Base-by-base conservation (phyloP, 2,888 invertebrate genomes). In the Tetrapedia diversipes region DNA sequence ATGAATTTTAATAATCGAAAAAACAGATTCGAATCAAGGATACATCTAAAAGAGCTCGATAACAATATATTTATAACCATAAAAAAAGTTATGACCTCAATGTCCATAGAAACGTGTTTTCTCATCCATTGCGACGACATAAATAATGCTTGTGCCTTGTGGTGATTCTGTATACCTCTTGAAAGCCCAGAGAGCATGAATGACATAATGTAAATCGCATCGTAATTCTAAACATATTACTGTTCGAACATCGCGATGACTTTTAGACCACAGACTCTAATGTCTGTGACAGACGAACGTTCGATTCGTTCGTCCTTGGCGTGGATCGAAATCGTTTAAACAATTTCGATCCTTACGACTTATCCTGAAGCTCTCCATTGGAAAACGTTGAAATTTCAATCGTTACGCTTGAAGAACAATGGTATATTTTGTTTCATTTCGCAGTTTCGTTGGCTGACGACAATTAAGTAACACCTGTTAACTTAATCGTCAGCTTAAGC, bases 401-500 rank as follows among this genome's bases (percentile, higher is more conserved):
- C 43, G 34, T 24, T 22, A 14, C 47, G 10, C n/a, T n/a, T 0
- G 11, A 37, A 49, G 43, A 14, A 14, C 49, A 60, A 70, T 19
- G 41, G 16, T 22, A n/a, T n/a, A 19, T 39, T 57, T 47, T 22
- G 11, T 34, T 22, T 41, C 56, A 75, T 81, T 85, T 87, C 74
- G 78, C 79, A 77, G 65, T 51, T 56, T 72, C 49, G n/a, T 79
- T 78, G 74, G 88, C 86, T 86, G 88, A 89, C 81, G 67, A 69
- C 76, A 82, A 87, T 87, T 87, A 88, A 88, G 88, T 88, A 85
- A 90, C 82, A 37, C 85, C 83, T 10, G 86, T 86, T 75, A 90
- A 83, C 84, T 87, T 90, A 82, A 90, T 90, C 87, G 87, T 90
- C 87, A 90, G 88, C 89, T 89, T 90, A 70, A 90, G 90, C 86